Base-by-base conservation (phyloP, 2,888 invertebrate species). In the Scotopteryx bipunctaria region DNA sequence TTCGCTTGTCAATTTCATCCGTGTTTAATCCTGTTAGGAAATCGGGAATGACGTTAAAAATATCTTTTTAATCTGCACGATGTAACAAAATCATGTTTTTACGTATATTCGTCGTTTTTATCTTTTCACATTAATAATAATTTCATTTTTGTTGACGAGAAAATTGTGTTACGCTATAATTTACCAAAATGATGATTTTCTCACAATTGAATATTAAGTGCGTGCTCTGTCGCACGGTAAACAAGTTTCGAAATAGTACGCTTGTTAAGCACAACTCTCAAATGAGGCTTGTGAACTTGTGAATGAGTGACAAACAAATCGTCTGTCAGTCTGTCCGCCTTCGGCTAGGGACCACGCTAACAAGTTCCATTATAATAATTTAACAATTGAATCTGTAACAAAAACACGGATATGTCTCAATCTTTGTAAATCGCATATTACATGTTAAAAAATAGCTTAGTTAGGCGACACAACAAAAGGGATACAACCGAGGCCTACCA, bases 261-360 rank as follows among this genome's bases (percentile, higher is more conserved):
- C 66, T 76, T 71, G 75, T 72, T 78, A 69, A 59, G 55, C 74
- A 69, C 65, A 50, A 49, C 57, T 53, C 55, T 58, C 47, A 48
- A 46, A 44, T 57, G 64, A 65, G 33, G 47, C 53, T 42, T 17
- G 44, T 44, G 37, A 54, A 49, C 46, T 61, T 59, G 62, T 55
- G 62, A 64, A 64, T 70, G 71, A 78, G 69, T 76, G 81, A 78
- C 76, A 73, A 73, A 74, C 68, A 76, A 80, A 78, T 80, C 73
- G 72, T 69, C 59, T 61, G 71, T 73, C 76, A 63, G 68, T 69
- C 66, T 59, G 57, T 59, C 45, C 48, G 54, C 50, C 51, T 46
- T 41, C 45, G 40, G 40, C 55, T 37, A 41, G 36, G 31, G 43
- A 49, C 43, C 41, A 40, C 42, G 41, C 13, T 57, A 55, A 58